phyloP scores from a whole-genome alignment of 1,140 invertebrate species.

The Colletes latitarsis region DNA sequence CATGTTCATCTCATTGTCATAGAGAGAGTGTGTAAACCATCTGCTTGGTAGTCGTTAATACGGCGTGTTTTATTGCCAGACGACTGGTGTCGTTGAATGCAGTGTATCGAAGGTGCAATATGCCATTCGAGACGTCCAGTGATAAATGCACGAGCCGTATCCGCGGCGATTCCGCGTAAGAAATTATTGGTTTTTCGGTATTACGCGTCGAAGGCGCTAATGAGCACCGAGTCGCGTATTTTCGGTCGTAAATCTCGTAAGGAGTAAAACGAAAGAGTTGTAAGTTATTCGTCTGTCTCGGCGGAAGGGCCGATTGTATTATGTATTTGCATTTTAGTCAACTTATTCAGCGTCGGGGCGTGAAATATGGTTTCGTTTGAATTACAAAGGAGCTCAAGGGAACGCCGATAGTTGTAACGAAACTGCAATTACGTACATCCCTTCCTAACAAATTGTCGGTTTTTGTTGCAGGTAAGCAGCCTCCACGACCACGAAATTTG shows the following conservation, averaged over 20 bases:
- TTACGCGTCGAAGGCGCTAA: background rate
- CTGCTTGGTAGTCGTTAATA: slow-evolving; percentile 38
- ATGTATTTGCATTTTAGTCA: slow-evolving; percentile 3
- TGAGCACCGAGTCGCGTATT: background rate
- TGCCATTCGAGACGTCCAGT: slow-evolving; percentile 12
- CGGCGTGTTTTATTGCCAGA: slow-evolving; percentile 51
- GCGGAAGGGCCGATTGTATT: background rate
- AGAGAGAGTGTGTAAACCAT: slow-evolving; percentile 44
- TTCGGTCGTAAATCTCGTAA: background rate
- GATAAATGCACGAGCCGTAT: slow-evolving; percentile 22
- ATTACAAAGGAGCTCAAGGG: background rate
- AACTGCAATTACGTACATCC: background rate
- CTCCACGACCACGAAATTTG: background rate
- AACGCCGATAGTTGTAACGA: background rate
- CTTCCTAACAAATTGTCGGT: background rate
- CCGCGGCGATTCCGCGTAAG: slow-evolving; percentile 19
- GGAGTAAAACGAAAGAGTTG: background rate
- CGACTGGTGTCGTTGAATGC: slow-evolving; percentile 3
- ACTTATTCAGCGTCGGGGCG: background rate
- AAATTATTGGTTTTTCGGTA: slow-evolving; percentile 45
- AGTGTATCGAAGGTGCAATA: slow-evolving; percentile 13
- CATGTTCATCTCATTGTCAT: slow-evolving; percentile 48
- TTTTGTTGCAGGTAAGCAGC: slow-evolving; percentile 13
- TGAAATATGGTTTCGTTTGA: background rate
- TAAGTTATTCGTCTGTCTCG: background rate